These are phyloP conservation scores for Acrocephalus scirpaceus DNA, from an alignment of 2,797 vertebrate species.

Conservation along the genomic window DNA sequence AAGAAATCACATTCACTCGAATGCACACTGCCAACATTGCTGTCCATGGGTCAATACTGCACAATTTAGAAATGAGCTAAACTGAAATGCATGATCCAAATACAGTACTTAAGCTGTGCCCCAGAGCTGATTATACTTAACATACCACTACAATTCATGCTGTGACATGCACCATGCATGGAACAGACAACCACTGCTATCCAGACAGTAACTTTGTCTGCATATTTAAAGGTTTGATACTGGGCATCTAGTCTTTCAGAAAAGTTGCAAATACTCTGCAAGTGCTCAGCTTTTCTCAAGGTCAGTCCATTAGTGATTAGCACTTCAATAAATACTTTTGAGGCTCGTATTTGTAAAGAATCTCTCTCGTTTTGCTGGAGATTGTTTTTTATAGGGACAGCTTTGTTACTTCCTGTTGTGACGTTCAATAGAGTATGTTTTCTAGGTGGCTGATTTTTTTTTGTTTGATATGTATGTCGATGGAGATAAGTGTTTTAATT, in stretches of 20 bases:
- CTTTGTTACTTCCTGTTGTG: constrained; percentile 73
- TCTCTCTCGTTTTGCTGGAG: constrained; percentile 25
- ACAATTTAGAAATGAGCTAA: background rate
- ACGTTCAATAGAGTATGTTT: constrained; percentile 71
- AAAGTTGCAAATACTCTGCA: constrained; percentile 50
- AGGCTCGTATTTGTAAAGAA: constrained; percentile 55
- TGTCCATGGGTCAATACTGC: background rate
- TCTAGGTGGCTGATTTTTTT: constrained; percentile 67
- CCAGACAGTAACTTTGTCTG: constrained; percentile 19
- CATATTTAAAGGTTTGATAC: background rate
- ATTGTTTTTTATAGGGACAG: constrained; percentile 39
- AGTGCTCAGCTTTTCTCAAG: constrained; percentile 35
- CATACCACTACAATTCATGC: background rate
- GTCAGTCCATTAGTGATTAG: constrained; percentile 68
- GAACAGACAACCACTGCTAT: background rate
- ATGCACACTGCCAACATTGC: background rate
- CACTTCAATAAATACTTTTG: constrained; percentile 57
- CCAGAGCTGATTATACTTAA: background rate
- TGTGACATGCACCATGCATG: background rate
- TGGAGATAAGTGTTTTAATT: constrained; percentile 87
- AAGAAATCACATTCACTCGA: background rate
- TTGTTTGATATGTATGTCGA: constrained; percentile 74
- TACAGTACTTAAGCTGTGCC: background rate
- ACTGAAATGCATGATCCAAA: background rate
- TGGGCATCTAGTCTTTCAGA: background rate